Percentiles rank a stretch among this genome's conserved stretches.
phyloP scores from a whole-genome alignment of 2,888 invertebrate genomes.

The Apomyelois bistriatella region DNA sequence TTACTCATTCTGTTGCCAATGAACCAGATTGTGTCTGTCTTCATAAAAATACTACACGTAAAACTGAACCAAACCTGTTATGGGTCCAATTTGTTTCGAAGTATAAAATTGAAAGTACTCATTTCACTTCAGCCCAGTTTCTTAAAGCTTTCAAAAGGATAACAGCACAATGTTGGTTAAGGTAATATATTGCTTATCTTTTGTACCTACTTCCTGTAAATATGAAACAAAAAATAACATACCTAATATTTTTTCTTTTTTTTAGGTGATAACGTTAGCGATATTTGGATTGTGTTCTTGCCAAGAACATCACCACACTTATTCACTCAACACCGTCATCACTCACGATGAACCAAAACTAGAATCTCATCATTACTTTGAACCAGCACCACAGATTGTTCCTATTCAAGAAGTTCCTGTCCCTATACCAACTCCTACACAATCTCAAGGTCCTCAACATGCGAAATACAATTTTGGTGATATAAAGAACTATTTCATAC shows the following conservation, averaged over 20 bases:
- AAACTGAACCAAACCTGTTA: slow-evolving; percentile 42
- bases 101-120: slow-evolving; percentile 47
- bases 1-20: slow-evolving; percentile 22
- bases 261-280: slow-evolving; percentile 33
- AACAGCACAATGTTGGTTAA: slow-evolving; percentile 40
- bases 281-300: slow-evolving; percentile 34
- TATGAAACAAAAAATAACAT: too few relatives aligned
- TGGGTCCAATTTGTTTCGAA: slow-evolving; percentile 32
- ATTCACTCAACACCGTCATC: slow-evolving; percentile 38
- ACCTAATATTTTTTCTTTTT: slow-evolving; percentile 3
- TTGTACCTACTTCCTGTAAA: too few relatives aligned
- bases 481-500: slow-evolving; percentile 29
- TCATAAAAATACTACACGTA: slow-evolving; percentile 32
- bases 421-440: background rate
- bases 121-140: slow-evolving; percentile 34
- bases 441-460: slow-evolving; percentile 3
- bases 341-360: slow-evolving; percentile 43
- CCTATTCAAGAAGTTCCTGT: background rate
- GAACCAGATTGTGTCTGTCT: slow-evolving; percentile 36
- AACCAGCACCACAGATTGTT: background rate
- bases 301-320: slow-evolving; percentile 40
- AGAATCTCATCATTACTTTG: slow-evolving; percentile 21
- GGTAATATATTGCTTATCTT: slow-evolving; percentile 21
- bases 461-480: slow-evolving; percentile 5
- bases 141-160: slow-evolving; percentile 33